Base-by-base conservation (phyloP, 1,140 invertebrate genomes). In the Eciton burchellii region DNA sequence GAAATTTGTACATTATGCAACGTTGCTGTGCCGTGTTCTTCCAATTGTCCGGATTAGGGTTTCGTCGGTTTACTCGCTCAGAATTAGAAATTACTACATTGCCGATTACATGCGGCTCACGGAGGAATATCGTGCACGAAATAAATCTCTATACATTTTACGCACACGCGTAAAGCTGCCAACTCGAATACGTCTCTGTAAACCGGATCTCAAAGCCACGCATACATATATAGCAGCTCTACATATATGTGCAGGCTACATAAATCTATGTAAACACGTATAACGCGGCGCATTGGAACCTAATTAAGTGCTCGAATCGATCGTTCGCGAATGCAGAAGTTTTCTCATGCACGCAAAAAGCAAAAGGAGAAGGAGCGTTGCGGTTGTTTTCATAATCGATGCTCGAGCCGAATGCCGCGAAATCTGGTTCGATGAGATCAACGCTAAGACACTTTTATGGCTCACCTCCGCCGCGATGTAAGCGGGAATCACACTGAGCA, bases 401-500 rank as follows among this genome's bases (percentile, higher is more conserved):
- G 8, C 60, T 72, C 60, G 49, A 62, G 73, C 73, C 52, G 9
- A 14, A 72, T 49, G 24, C 24, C n/a, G 21, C 16, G 21, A 14
- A 35, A 16, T 26, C 45, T 47, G 29, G 47, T 65, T 45, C n/a
- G 41, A 73, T 29, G n/a, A n/a, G n/a, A n/a, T n/a, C n/a, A n/a
- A n/a, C n/a, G n/a, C n/a, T n/a, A n/a, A n/a, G n/a, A 73, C 26
- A 82, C 77, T 82, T 63, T 74, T 54, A 72, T 16, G 24, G 79
- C 95, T 95, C 91, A 97, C 97, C 96, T 98, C 97, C 0, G 97
- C 97, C 9, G 98, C 97, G 62, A 99, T 98, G 90, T 98, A 98
- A 6, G 97, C 98, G 0, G 98, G 98, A 82, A 99, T 98, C 71
- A 99, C 98, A 84, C 98, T 98, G 11, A 98, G 95, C 52, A 99